Base-by-base conservation (phyloP, 2,888 invertebrate genomes). In the Erynnis tages region DNA sequence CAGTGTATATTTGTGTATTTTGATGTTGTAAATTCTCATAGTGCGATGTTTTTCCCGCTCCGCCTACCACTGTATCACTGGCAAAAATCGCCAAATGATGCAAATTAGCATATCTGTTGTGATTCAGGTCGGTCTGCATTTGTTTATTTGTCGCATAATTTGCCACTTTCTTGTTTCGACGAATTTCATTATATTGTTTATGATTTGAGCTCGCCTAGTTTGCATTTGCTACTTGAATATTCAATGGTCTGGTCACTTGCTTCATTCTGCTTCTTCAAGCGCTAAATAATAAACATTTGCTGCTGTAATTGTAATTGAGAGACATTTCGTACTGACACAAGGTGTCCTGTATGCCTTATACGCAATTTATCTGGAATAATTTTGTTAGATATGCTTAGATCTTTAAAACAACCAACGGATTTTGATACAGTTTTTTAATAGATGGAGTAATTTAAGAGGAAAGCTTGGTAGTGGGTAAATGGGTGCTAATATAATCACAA, bases 91-190 rank as follows among this genome's bases (percentile, higher is more conserved):
- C 62, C 63, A 71, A 73, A 76, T 68, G 72, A 73, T 66, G 62
- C 56, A 65, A 72, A 78, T 79, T 76, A 73, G 64, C 76, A 74
- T 76, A 73, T 71, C 72, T 67, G 70, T 30, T 43, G 19, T 68
- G 67, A 75, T 73, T 74, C 70, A 71, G 69, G 72, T 71, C 61
- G 63, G 41, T 61, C 54, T 65, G 64, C 63, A 69, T 67, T 68
- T 66, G 65, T 67, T 65, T 69, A 68, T 70, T 69, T 67, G 65
- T 62, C 63, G 68, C 58, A 67, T 70, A 69, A 73, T 69, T 69
- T 67, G 60, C 63, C 65, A 66, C 63, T 69, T 66, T 69, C 68
- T 65, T 67, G 66, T 69, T 65, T 62, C 54, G 55, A 58, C 50
- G 62, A 63, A 66, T 66, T 65, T 61, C 62, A 61, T 67, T 64